Conservation (phyloP, 2,888 invertebrate genomes). For the Dryadula phaetusa region DNA sequence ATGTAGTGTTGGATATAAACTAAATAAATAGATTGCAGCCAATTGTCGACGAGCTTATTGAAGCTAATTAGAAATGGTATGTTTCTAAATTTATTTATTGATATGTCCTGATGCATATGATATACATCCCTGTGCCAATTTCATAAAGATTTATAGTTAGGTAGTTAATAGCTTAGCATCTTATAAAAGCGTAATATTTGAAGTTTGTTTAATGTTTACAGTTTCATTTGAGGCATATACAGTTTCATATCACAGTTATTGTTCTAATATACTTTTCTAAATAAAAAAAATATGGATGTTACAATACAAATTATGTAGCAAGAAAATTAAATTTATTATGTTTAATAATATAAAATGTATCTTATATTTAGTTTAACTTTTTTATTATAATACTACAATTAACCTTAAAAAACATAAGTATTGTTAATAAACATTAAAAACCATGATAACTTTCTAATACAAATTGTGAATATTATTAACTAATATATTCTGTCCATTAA, state of each 20-base stretch:
- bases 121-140: not conserved
- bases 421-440: too few relatives aligned
- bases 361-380: too few relatives aligned
- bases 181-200: not conserved
- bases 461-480: too few relatives aligned
- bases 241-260: not conserved
- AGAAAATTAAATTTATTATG: too few relatives aligned
- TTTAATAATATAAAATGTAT: too few relatives aligned
- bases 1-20: conserved; percentile 1
- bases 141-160: not conserved
- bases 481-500: too few relatives aligned
- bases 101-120: conserved; percentile 2
- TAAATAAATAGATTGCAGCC: conserved; percentile 8
- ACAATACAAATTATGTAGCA: too few relatives aligned
- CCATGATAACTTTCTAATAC: too few relatives aligned
- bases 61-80: conserved; percentile 37
- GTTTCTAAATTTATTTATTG: conserved; percentile 25
- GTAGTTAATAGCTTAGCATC: not conserved
- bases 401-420: too few relatives aligned
- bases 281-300: too few relatives aligned
- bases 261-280: not conserved
- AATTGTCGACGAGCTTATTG: conserved; percentile 33
- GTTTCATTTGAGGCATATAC: not conserved
- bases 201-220: not conserved
- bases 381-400: too few relatives aligned